These are phyloP conservation scores for Pseudachorutes palmiensis DNA, from an alignment of 1,140 invertebrate genomes.

Conservation along the genomic window DNA sequence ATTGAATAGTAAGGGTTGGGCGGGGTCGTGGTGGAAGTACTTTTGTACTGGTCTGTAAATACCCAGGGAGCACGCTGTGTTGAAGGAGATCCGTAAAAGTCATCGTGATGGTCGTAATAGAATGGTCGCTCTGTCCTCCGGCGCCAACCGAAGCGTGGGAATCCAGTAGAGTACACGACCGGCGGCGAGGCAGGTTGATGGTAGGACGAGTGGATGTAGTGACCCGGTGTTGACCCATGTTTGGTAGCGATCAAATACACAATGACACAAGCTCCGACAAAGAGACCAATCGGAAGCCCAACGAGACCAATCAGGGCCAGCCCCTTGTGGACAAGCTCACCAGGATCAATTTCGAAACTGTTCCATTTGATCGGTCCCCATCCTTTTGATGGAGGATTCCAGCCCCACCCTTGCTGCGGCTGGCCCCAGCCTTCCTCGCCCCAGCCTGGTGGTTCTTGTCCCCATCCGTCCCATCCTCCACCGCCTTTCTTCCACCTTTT, in stretches of 20 bases:
- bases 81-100: background rate
- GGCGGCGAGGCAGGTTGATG: background rate
- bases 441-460: no score
- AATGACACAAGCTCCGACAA: background rate
- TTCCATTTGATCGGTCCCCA: conserved; percentile 7
- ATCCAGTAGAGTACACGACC: background rate
- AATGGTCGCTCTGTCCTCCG: background rate
- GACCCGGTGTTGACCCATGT: background rate
- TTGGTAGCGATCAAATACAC: background rate
- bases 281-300: background rate
- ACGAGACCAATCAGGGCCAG: background rate
- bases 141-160: background rate
- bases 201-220: background rate
- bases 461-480: background rate
- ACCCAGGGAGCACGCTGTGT: background rate
- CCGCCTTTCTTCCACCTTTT: background rate
- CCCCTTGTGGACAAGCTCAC: background rate
- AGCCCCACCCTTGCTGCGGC: background rate
- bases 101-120: no score
- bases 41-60: background rate
- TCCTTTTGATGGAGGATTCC: background rate
- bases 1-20: background rate
- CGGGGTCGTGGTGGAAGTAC: background rate
- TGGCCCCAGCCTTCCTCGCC: no score
- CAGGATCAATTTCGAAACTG: conserved; percentile 1